Conservation (phyloP, 1,140 invertebrate genomes). For the Hypsibius dujardini region DNA sequence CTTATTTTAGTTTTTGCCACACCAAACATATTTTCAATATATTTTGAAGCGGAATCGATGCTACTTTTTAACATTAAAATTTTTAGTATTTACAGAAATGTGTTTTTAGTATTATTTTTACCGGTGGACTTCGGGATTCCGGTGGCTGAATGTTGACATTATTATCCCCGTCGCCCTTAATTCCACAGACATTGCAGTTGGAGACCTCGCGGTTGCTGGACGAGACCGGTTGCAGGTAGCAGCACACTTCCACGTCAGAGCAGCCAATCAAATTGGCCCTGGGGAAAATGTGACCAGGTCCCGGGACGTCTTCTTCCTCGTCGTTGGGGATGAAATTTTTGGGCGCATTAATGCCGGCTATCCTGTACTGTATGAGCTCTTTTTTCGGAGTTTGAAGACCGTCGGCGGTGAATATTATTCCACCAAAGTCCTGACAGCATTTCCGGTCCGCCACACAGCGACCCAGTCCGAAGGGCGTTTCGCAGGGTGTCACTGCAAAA, state of each 20-base stretch:
- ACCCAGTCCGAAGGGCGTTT: constrained; percentile 1
- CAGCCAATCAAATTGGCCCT: background rate
- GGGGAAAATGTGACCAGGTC: constrained; percentile 13
- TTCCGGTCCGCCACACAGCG: constrained; percentile 15
- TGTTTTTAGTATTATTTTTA: too few species aligned
- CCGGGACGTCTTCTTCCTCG: background rate
- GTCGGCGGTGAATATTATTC: constrained; percentile 8
- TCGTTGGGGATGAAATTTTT: background rate
- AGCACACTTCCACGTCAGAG: constrained; percentile 3
- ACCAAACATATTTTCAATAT: too few species aligned
- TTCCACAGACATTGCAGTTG: background rate
- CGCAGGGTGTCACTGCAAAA: constrained; percentile 8
- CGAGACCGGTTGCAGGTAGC: constrained; percentile 1
- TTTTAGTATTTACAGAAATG: too few species aligned
- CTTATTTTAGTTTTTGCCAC: too few species aligned
- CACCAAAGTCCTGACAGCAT: constrained; percentile 15
- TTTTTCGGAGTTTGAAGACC: background rate
- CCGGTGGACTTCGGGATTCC: too few species aligned
- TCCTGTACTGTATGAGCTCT: constrained; percentile 15
- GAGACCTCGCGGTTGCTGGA: background rate
- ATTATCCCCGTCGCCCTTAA: background rate
- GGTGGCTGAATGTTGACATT: background rate
- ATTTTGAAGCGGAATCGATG: too few species aligned
- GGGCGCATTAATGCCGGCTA: constrained; percentile 11
- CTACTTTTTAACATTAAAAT: too few species aligned